Evolutionary conservation across 1,140 invertebrate species (phyloP), one percentile per base, ranked within the genome.

Genomic region (Zeugodacus cucurbitae): DNA sequence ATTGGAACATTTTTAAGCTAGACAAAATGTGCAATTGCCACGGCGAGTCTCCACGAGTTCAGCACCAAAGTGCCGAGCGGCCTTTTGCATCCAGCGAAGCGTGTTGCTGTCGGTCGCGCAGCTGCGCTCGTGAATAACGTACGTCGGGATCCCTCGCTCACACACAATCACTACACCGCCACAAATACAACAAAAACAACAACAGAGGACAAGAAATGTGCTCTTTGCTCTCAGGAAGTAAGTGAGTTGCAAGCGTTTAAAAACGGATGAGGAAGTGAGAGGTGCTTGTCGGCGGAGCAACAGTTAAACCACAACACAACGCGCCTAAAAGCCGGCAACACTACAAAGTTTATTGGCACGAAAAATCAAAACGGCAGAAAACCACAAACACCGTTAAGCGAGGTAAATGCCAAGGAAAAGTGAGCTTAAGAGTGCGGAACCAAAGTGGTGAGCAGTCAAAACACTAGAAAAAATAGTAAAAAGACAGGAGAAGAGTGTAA

Each of bases 291-390:
- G 70, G 3, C 70, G 70, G 37, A 44, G 70, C 70, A 78, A 78
- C 70, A 78, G 70, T 26, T 78, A 78, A 78, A 22, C 41, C 1
- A 48, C 1, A 0, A 37, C 34, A 17, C 67, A n/a, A 44, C 41
- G 54, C 85, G 85, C 85, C 54, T 62, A 62, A 86, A 86, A 57
- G 48, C 34, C 48, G 85, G 37, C 70, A 78, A 86, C 48, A 59
- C 54, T 86, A 62, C 48, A 57, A 70, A 86, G 48, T 58, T 86
- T 58, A 59, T 86, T 58, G 26, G 10, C 26, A 58, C n/a, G n/a
- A n/a, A n/a, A 78, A 78, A 78, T 48, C 41, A 78, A 78, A 78
- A 48, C 22, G 7, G 41, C 70, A 3, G 70, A 78, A 78, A 78
- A 78, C 41, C 70, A 48, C n/a, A 78, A 78, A 48, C n/a, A 78